phyloP scores from a whole-genome alignment of 2,113 vertebrate genomes.

The Orcinus orca region DNA sequence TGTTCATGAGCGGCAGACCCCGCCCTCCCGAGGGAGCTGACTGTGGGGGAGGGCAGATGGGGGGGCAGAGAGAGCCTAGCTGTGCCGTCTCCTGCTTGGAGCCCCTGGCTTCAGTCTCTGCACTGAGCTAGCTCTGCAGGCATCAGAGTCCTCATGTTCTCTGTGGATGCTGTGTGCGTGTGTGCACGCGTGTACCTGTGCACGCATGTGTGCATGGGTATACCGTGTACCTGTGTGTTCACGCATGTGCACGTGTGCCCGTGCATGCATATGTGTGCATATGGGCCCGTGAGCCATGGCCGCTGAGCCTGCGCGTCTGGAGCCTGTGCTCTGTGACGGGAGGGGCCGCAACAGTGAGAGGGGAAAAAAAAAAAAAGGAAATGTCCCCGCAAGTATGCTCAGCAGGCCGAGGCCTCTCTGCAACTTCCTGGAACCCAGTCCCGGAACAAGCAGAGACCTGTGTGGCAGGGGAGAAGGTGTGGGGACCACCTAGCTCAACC shows the following conservation, averaged over 20 bases:
- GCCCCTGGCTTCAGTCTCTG: fast-evolving
- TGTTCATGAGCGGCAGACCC: fast-evolving
- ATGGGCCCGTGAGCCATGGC: too few relatives aligned
- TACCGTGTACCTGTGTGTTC: fast-evolving
- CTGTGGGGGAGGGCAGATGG: neutral
- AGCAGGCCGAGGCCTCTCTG: fast-evolving
- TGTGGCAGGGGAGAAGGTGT: fast-evolving
- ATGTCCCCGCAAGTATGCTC: fast-evolving
- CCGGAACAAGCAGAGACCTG: fast-evolving
- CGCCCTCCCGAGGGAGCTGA: fast-evolving
- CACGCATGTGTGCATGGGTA: fast-evolving
- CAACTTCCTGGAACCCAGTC: fast-evolving
- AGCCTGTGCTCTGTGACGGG: too few relatives aligned
- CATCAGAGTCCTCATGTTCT: neutral
- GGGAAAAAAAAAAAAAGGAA: neutral
- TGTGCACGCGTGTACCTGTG: too few relatives aligned
- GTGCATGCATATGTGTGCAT: fast-evolving
- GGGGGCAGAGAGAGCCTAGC: neutral
- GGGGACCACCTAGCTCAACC: too few relatives aligned
- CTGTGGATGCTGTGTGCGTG: neutral
- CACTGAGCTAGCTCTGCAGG: neutral
- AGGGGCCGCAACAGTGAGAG: too few relatives aligned
- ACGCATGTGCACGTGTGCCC: neutral
- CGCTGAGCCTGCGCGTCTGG: too few relatives aligned
- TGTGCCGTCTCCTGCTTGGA: neutral